Base-by-base conservation (phyloP, 2,797 vertebrate species). In the Myotis pilosus region DNA sequence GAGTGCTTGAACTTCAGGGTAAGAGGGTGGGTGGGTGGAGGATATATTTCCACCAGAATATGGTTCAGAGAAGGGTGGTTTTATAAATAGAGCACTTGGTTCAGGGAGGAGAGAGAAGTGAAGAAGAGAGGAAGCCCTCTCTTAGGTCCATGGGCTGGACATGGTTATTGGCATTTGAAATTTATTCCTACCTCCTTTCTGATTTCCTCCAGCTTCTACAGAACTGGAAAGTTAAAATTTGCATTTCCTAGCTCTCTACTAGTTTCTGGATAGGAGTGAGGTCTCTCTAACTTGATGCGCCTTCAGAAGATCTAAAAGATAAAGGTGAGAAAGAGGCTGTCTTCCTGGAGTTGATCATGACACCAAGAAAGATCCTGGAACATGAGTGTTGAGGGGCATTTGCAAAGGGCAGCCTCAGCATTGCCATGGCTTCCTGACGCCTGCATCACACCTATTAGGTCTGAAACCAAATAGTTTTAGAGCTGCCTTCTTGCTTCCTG, bases 1-100 rank as follows among this genome's bases (percentile, higher is more conserved):
- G 8, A 30, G n/a, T 64, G 62, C 20, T 19, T 55, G 57, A 16
- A 25, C 15, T 20, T 9, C 10, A 25, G 3, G 30, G 20, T 5
- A 8, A 76, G 28, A 19, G 6, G 11, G 5, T 2, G 19, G 8
- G 5, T 2, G 19, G 3, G 15, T 10, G 3, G 22, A 15, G 2
- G 0, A 3, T 17, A 25, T 60, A 47, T 33, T 81, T 91, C 6
- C 8, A 2, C 11, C 3, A 55, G 28, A 69, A 15, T 9, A 6
- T n/a, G n/a, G 13, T 25, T 62, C 25, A 38, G 6, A 13, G 20
- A 1, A 82, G 23, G 10, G 17, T 3, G 6, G 12, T 19, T 92
- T 69, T 33, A 80, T 51, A 9, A 53, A 68, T 8, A 71, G 12
- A n/a, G 30, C 8, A 22, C 47, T 60, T 2, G 0, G 20, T 5